Base-by-base conservation (phyloP, 2,888 invertebrate species). In the Vannuccia rotundouncinata region DNA sequence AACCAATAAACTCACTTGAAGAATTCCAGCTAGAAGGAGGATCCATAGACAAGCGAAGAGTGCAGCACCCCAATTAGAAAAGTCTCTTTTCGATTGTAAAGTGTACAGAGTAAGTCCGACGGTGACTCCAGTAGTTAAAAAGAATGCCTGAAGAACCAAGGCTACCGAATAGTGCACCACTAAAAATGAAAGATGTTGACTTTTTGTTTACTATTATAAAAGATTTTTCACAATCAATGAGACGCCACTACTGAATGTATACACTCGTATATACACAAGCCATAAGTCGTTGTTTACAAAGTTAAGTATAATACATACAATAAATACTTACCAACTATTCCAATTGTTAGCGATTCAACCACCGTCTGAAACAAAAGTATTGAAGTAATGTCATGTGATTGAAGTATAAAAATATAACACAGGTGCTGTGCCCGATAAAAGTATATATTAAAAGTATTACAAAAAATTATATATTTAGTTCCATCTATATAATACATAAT, bases 1-100 rank as follows among this genome's bases (percentile, higher is more conserved):
- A n/a, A n/a, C n/a, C n/a, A n/a, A n/a, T n/a, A n/a, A n/a, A n/a
- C n/a, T n/a, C n/a, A 89, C 90, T 87, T 90, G 89, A 74, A 94
- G 85, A 0, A 94, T 84, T 2, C 92, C 92, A 28, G 92, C 93
- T 59, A 93, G 87, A 31, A 94, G 88, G 2, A 94, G 89, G n/a
- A 89, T 84, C 83, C 87, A 86, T 29, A 89, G 83, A 28, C 87
- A 84, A 22, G 89, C 85, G 84, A 88, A 88, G 82, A 89, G 83
- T 22, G 92, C 92, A 86, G 92, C 92, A 85, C 92, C 92, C 86
- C 92, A 89, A 81, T 92, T 91, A 13, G 93, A 92, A 89, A 94
- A 94, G 88, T 95, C 94, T 78, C 91, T 90, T 86, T 93, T 94
- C 17, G 92, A 92, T 89, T 94, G 94, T 83, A 94, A 91, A 0